Conservation (phyloP, 2,113 vertebrate species). For the Cyanoramphus novaezelandiae region DNA sequence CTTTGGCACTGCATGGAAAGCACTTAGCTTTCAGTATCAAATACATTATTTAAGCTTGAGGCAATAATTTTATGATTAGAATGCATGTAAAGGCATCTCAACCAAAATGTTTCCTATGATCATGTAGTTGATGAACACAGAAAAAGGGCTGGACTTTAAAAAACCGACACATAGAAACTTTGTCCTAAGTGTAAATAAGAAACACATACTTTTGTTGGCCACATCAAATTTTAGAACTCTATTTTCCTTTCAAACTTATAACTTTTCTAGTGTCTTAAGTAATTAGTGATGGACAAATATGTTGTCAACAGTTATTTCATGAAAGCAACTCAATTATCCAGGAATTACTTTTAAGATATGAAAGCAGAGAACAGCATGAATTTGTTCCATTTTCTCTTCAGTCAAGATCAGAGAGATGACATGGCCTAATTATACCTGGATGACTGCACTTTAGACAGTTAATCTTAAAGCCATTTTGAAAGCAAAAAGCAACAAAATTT, state of each 20-base stretch:
- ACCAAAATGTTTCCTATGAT: not conserved
- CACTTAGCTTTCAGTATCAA: not conserved
- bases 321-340: slow-evolving; percentile 28
- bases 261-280: not conserved
- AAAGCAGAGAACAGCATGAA: slow-evolving; percentile 34
- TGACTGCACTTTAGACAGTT: slow-evolving; percentile 19
- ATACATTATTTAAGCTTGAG: not conserved
- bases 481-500: slow-evolving; percentile 4
- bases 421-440: slow-evolving; percentile 46
- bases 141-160: not conserved
- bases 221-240: not conserved
- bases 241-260: not conserved
- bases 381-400: slow-evolving; percentile 32
- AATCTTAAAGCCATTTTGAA: slow-evolving; percentile 4
- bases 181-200: not conserved
- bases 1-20: not conserved
- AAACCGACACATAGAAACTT: not conserved
- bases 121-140: not conserved
- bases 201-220: not conserved
- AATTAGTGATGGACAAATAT: slow-evolving; percentile 19
- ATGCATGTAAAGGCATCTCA: not conserved
- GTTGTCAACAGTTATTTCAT: not conserved
- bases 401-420: slow-evolving; percentile 39
- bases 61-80: not conserved
- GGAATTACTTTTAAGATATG: slow-evolving; percentile 42